Conservation (phyloP, 2,797 vertebrate genomes). For the Sebastes hubbsi region DNA sequence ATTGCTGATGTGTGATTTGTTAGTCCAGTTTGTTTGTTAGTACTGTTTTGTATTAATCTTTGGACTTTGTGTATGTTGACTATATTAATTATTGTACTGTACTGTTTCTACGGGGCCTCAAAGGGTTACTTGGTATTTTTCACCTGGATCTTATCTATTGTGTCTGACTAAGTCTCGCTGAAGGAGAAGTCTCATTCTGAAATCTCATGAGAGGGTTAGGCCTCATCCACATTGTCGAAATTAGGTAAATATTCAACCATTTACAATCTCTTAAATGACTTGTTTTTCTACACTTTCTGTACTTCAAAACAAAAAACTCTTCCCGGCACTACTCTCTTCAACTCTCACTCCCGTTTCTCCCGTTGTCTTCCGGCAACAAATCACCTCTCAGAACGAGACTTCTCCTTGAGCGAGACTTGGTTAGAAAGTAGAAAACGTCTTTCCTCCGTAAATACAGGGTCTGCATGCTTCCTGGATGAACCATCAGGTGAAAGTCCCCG, state of each 20-base stretch:
- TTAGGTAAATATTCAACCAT: too few relatives aligned
- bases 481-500: not conserved
- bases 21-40: too few relatives aligned
- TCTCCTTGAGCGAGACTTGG: too few relatives aligned
- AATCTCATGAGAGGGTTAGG: not conserved
- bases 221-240: too few relatives aligned
- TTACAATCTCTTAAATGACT: accelerated
- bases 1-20: not conserved
- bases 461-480: not conserved
- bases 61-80: not conserved
- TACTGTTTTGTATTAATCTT: not conserved
- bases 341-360: too few relatives aligned
- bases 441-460: too few relatives aligned
- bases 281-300: too few relatives aligned
- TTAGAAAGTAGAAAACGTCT: not conserved
- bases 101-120: not conserved
- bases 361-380: too few relatives aligned
- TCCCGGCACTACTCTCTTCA: too few relatives aligned
- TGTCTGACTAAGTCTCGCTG: not conserved
- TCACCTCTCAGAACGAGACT: too few relatives aligned
- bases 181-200: not conserved
- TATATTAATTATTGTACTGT: not conserved
- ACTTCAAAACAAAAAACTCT: too few relatives aligned
- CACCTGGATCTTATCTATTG: not conserved
- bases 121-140: not conserved